Evolutionary conservation across 2,797 vertebrate genomes (phyloP).

Genomic region (Hypotaenidia okinawae): DNA sequence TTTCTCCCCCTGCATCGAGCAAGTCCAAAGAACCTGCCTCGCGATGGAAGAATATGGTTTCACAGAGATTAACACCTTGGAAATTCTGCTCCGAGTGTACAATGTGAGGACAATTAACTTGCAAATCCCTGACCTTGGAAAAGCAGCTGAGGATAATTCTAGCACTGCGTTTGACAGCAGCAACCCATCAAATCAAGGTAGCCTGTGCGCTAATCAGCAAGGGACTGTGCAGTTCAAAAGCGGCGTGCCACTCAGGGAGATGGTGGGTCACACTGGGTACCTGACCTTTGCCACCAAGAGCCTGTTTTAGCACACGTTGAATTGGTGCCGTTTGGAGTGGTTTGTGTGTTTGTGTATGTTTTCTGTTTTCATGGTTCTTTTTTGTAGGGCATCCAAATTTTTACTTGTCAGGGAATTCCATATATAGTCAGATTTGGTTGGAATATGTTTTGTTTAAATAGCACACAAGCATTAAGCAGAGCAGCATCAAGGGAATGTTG

Average conservation of each 20-base stretch:
- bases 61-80: conserved; percentile 89
- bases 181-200: conserved; percentile 33
- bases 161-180: conserved; percentile 24
- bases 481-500: conserved; percentile 50
- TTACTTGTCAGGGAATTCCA: conserved; percentile 62
- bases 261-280: conserved; percentile 95
- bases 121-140: conserved; percentile 89
- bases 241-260: conserved; percentile 85
- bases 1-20: conserved; percentile 97
- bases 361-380: conserved; percentile 39
- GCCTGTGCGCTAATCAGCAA: conserved; percentile 30
- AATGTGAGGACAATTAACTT: conserved; percentile 88
- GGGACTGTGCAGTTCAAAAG: conserved; percentile 82
- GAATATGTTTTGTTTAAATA: conserved; percentile 76
- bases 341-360: neutral
- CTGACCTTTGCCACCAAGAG: conserved; percentile 96
- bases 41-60: conserved; percentile 85
- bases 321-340: neutral
- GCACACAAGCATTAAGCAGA: conserved; percentile 42
- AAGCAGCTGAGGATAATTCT: conserved; percentile 60
- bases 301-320: conserved; percentile 73
- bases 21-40: conserved; percentile 93
- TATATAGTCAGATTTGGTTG: conserved; percentile 74
- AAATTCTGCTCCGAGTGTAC: conserved; percentile 89
- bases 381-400: conserved; percentile 50